Conservation (phyloP, 2,888 invertebrate genomes). For the Euphydryas editha region DNA sequence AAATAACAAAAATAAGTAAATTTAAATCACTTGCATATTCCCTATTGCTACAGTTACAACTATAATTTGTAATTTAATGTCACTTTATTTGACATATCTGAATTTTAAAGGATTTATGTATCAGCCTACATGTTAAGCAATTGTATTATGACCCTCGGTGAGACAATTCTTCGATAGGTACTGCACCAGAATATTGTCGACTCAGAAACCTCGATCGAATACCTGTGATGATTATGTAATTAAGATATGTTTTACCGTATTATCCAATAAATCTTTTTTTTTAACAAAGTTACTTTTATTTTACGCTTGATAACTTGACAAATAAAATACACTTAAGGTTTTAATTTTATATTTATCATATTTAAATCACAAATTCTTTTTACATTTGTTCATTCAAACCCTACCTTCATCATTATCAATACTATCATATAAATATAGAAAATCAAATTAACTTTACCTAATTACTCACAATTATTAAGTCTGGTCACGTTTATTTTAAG, state of each 20-base stretch:
- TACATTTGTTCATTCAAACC: conserved; percentile 22
- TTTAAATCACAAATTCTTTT: conserved; percentile 29
- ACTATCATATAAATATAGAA: conserved; percentile 29
- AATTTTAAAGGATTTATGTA: too few relatives aligned
- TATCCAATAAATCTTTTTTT: conserved; percentile 17
- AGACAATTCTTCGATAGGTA: too few relatives aligned
- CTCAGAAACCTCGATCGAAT: conserved; percentile 3
- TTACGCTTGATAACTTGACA: neutral
- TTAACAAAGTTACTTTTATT: neutral
- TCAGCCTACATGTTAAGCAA: too few relatives aligned
- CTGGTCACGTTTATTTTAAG: conserved; percentile 14
- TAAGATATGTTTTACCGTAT: conserved; percentile 10
- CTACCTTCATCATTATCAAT: conserved; percentile 22
- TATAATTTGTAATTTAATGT: too few relatives aligned
- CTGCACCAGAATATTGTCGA: neutral
- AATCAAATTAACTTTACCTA: conserved; percentile 13
- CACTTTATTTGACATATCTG: too few relatives aligned
- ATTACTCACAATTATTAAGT: conserved; percentile 15
- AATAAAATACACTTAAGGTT: conserved; percentile 4
- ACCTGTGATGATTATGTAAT: conserved; percentile 17
- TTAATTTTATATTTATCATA: conserved; percentile 30
- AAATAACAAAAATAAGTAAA: too few relatives aligned
- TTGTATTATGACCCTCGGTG: too few relatives aligned
- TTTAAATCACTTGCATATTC: too few relatives aligned
- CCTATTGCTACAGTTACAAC: too few relatives aligned